Conservation (phyloP, 1,140 invertebrate genomes). For the Stegodyphus mimosarum region DNA sequence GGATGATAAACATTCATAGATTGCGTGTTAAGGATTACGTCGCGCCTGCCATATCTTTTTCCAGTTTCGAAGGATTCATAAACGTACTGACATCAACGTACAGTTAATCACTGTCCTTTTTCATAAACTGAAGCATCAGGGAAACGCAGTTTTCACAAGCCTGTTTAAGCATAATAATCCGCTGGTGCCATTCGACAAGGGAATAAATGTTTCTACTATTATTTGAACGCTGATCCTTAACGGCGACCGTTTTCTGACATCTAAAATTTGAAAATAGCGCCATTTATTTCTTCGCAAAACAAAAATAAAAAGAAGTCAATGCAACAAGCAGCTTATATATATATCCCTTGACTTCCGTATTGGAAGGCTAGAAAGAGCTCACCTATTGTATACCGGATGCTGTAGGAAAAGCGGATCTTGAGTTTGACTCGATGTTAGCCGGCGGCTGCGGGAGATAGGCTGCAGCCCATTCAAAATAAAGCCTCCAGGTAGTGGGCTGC, state of each 20-base stretch:
- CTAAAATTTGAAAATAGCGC: background rate
- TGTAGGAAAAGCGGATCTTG: slow-evolving; percentile 29
- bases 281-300: background rate
- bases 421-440: slow-evolving; percentile 8
- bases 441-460: slow-evolving; percentile 4
- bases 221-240: background rate
- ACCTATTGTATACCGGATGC: slow-evolving; percentile 30
- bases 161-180: too few species aligned
- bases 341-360: slow-evolving; percentile 1
- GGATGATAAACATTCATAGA: too few species aligned
- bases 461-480: slow-evolving; percentile 12
- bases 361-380: background rate
- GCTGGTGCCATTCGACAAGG: too few species aligned
- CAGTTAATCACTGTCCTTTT: too few species aligned
- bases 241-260: background rate
- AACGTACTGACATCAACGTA: too few species aligned
- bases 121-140: too few species aligned
- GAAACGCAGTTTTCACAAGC: too few species aligned
- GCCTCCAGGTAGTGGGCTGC: slow-evolving; percentile 6
- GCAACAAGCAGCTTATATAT: slow-evolving; percentile 20
- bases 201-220: too few species aligned
- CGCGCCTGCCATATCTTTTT: too few species aligned
- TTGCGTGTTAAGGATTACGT: too few species aligned
- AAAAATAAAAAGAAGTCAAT: background rate
- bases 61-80: too few species aligned